Evolutionary conservation across 1,140 invertebrate species (phyloP).

Genomic region (Musca vetustissima): DNA sequence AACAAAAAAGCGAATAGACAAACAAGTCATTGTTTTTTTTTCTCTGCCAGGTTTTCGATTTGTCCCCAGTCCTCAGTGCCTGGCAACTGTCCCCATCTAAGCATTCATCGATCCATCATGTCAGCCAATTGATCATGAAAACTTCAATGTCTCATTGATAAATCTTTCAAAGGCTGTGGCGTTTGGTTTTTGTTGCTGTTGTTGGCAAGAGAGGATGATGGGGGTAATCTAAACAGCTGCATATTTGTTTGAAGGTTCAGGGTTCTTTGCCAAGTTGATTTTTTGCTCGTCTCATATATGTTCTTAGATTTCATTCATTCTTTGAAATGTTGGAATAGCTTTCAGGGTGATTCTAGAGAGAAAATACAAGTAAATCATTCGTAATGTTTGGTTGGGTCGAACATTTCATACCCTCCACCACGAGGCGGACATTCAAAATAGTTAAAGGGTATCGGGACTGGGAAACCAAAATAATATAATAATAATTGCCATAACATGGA

Average conservation of each 20-base stretch:
- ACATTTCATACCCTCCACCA: too few species aligned
- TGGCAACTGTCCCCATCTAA: neutral
- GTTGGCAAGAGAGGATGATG: too few species aligned
- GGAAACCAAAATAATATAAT: too few species aligned
- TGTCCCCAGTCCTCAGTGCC: neutral
- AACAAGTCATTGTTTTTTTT: conserved; percentile 8
- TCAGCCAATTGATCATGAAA: conserved; percentile 19
- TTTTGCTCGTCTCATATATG: neutral
- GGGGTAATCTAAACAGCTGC: too few species aligned
- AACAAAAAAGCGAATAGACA: conserved; percentile 9
- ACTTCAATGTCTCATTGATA: conserved; percentile 17
- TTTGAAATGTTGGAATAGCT: conserved; percentile 7
- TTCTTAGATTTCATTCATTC: conserved; percentile 11
- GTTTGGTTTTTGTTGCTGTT: too few species aligned
- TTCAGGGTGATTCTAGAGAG: too few species aligned
- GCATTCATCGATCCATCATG: conserved; percentile 12
- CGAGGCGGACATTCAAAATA: too few species aligned
- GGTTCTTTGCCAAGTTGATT: neutral
- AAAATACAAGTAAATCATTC: too few species aligned
- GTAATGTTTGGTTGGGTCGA: too few species aligned
- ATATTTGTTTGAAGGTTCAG: too few species aligned
- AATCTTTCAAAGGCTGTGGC: conserved; percentile 7
- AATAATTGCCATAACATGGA: too few species aligned
- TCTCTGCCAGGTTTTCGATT: neutral
- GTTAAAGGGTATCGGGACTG: too few species aligned